Percentiles rank a stretch among this genome's conserved stretches.
These are phyloP conservation scores for Lordiphosa andalusiaca DNA, from an alignment of 2,888 invertebrate genomes.

Conservation along the genomic window DNA sequence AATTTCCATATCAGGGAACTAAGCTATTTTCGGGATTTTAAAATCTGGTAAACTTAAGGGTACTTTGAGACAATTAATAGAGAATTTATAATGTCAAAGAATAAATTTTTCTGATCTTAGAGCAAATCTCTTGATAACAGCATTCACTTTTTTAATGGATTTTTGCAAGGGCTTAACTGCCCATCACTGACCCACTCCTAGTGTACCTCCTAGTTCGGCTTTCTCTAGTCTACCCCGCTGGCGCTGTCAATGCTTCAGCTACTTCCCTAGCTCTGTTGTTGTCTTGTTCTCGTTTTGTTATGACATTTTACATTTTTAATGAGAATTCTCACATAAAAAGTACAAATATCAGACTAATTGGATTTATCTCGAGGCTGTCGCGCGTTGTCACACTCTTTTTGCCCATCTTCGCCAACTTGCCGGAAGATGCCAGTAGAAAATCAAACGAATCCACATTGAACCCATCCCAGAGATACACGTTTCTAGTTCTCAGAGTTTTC, in stretches of 20 bases:
- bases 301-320: conserved; percentile 77
- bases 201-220: conserved; percentile 22
- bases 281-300: conserved; percentile 68
- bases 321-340: conserved; percentile 79
- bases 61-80: background rate
- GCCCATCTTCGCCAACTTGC: conserved; percentile 40
- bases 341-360: conserved; percentile 80
- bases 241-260: conserved; percentile 27
- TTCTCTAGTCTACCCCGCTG: conserved; percentile 10
- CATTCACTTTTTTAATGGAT: too few species aligned
- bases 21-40: background rate
- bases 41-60: background rate
- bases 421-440: conserved; percentile 60
- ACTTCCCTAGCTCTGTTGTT: conserved; percentile 45
- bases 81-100: too few species aligned
- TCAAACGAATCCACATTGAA: conserved; percentile 26
- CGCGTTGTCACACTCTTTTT: conserved; percentile 73
- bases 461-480: conserved; percentile 28
- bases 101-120: too few species aligned
- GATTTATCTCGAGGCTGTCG: conserved; percentile 78
- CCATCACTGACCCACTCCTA: conserved; percentile 2
- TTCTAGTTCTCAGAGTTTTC: conserved; percentile 32
- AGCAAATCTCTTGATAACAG: too few species aligned
- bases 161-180: too few species aligned
- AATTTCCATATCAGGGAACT: background rate